Conservation (phyloP, 2,113 vertebrate genomes). For the Clarias macrocephalus region DNA sequence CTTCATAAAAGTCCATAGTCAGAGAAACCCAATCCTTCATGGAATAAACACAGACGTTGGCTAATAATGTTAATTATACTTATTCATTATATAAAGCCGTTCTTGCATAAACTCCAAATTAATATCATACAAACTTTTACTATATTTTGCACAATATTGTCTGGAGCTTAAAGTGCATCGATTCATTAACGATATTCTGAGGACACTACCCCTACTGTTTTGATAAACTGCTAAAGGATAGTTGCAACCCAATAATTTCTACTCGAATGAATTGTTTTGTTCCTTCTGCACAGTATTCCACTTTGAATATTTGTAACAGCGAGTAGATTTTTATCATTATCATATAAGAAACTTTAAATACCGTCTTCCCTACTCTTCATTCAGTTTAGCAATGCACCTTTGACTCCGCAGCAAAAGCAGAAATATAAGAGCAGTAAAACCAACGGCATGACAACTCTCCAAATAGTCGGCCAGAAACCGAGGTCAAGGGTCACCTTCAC, state of each 20-base stretch:
- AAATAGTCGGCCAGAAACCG: not conserved
- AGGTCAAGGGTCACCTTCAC: conserved; percentile 19
- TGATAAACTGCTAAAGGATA: too few species aligned
- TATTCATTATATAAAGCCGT: too few species aligned
- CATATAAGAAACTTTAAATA: not conserved
- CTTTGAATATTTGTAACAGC: not conserved
- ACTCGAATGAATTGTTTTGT: too few species aligned
- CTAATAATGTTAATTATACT: too few species aligned
- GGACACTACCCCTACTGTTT: not conserved
- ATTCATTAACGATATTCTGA: not conserved
- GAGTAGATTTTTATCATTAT: not conserved
- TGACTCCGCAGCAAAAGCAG: not conserved
- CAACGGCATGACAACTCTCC: not conserved
- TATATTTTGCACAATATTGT: not conserved
- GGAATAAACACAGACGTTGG: too few species aligned
- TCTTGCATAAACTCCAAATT: not conserved
- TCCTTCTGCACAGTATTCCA: not conserved
- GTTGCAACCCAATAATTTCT: too few species aligned
- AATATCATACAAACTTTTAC: not conserved
- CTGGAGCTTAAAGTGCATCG: not conserved
- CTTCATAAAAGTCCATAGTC: too few species aligned
- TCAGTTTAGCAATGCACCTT: not conserved
- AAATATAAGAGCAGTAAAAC: not conserved
- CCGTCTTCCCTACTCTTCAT: not conserved
- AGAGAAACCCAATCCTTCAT: too few species aligned